These are phyloP conservation scores for Pyrgus malvae DNA, from an alignment of 2,888 invertebrate species.

Conservation along the genomic window DNA sequence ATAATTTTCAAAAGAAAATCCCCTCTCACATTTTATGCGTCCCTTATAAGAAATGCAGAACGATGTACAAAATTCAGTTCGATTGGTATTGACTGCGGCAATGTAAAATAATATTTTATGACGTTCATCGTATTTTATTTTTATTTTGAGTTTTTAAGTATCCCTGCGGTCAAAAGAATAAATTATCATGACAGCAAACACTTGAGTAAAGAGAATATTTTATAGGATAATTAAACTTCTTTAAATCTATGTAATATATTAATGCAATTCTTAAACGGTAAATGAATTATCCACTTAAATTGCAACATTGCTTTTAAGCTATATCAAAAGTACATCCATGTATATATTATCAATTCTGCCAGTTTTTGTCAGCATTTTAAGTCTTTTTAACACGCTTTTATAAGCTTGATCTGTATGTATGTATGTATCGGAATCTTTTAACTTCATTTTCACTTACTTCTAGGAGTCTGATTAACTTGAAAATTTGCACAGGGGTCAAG, in stretches of 20 bases:
- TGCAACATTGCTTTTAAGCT: no score
- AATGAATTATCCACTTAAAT: no score
- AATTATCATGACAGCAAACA: neutral
- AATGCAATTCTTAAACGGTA: no score
- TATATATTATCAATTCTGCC: no score
- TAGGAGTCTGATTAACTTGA: no score
- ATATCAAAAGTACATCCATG: no score
- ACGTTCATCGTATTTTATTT: conserved; percentile 11
- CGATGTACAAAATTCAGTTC: conserved; percentile 20
- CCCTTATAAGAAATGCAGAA: conserved; percentile 18
- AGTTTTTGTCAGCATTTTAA: no score
- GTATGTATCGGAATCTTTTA: no score
- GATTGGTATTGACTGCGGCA: conserved; percentile 17
- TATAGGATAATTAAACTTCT: neutral
- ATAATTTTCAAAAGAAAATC: conserved; percentile 20
- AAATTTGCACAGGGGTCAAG: no score
- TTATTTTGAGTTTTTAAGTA: neutral
- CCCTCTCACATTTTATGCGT: conserved; percentile 3
- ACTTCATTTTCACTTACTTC: no score
- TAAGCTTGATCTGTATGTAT: no score
- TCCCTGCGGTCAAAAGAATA: neutral
- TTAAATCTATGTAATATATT: neutral
- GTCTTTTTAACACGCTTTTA: no score
- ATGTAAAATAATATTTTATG: conserved; percentile 13
- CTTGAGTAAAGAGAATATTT: neutral